Evolutionary conservation across 2,113 vertebrate genomes (phyloP).

Genomic region (Eretmochelys imbricata): DNA sequence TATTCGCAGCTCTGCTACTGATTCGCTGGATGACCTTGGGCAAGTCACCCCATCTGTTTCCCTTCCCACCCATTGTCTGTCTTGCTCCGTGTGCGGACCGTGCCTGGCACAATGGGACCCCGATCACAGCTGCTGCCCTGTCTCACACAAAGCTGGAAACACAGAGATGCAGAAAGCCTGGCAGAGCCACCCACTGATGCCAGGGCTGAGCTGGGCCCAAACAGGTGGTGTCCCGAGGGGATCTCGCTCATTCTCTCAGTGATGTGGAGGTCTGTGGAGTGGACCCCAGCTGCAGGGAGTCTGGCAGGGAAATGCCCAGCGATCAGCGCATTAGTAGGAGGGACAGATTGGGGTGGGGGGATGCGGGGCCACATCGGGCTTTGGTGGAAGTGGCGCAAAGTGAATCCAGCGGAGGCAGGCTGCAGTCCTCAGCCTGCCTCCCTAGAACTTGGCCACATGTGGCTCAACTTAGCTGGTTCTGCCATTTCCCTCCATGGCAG

Average conservation of each 20-base stretch:
- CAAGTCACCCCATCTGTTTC: neutral
- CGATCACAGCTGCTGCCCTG: neutral
- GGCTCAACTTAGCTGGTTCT: neutral
- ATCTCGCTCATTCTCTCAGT: neutral
- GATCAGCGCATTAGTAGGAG: neutral
- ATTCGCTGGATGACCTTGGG: neutral
- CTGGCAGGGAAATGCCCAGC: neutral
- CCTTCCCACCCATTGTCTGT: neutral
- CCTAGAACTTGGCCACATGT: neutral
- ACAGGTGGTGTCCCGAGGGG: neutral
- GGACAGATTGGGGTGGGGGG: no score
- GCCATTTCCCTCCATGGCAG: neutral
- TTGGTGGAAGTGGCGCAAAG: neutral
- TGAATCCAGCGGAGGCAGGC: no score
- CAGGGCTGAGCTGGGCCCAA: neutral
- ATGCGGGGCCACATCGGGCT: neutral
- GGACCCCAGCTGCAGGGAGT: neutral
- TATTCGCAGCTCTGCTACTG: neutral
- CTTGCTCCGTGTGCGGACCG: neutral
- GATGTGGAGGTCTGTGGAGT: neutral
- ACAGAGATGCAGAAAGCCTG: neutral
- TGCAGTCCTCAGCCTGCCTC: neutral
- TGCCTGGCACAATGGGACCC: no score
- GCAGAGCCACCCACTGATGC: neutral
- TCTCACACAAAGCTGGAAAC: neutral